Evolutionary conservation across 2,797 vertebrate species (phyloP).

Genomic region (Micromesistius poutassou): DNA sequence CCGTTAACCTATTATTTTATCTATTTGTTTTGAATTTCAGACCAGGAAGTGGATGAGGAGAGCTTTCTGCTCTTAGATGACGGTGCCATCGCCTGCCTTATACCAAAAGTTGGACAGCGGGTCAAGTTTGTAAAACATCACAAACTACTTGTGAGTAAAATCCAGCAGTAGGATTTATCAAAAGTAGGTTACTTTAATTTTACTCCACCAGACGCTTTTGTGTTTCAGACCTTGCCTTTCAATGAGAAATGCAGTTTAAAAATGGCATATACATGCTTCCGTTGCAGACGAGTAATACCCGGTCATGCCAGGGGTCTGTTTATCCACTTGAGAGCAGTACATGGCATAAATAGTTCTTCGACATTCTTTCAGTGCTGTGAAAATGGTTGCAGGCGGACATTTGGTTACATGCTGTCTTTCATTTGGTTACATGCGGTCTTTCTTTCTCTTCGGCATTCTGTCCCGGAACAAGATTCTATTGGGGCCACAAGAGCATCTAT

Average conservation of each 20-base stretch:
- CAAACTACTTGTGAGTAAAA: slow-evolving; percentile 13
- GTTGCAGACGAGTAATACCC: slow-evolving; percentile 7
- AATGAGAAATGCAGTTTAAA: neutral
- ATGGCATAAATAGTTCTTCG: slow-evolving; percentile 6
- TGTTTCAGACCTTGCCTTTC: slow-evolving; percentile 5
- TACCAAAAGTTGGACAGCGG: slow-evolving; percentile 7
- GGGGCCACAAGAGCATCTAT: neutral
- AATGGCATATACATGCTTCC: slow-evolving; percentile 4
- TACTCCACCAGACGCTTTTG: neutral
- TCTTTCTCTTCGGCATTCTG: slow-evolving; percentile 1
- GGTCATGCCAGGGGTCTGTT: slow-evolving; percentile 10
- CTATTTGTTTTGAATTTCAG: neutral
- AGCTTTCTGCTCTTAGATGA: slow-evolving; percentile 3
- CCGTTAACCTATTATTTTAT: no score
- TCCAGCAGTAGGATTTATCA: neutral
- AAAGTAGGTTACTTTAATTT: neutral
- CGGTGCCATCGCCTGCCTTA: neutral
- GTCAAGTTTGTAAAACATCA: slow-evolving; percentile 10
- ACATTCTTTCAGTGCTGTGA: slow-evolving; percentile 8
- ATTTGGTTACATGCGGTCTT: no score
- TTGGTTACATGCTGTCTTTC: neutral
- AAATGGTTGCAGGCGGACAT: slow-evolving; percentile 4
- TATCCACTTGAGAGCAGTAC: slow-evolving; percentile 9
- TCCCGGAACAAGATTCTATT: neutral
- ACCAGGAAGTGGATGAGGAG: slow-evolving; percentile 12